phyloP scores from a whole-genome alignment of 2,113 vertebrate genomes.

The Mohoua ochrocephala region DNA sequence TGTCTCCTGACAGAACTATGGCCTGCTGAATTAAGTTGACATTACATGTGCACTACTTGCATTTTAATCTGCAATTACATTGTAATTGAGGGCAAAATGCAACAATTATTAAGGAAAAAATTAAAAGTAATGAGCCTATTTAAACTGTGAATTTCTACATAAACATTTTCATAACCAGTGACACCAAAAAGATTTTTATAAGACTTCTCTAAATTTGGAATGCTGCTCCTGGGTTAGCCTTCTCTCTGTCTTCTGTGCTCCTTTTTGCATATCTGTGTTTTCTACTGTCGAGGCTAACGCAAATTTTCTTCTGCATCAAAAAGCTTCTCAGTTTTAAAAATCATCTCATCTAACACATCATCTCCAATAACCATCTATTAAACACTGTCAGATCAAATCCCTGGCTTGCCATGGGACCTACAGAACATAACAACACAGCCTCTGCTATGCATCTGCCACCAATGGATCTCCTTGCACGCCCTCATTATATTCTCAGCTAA shows the following conservation, averaged over 20 bases:
- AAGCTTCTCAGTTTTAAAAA: background rate
- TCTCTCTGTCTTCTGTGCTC: background rate
- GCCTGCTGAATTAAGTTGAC: background rate
- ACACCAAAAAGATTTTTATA: background rate
- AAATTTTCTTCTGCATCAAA: background rate
- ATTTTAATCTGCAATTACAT: background rate
- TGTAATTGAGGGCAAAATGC: background rate
- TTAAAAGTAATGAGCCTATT: background rate
- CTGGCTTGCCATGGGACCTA: background rate
- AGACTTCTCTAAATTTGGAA: background rate
- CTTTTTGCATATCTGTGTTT: background rate
- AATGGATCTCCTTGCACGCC: background rate
- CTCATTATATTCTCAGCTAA: background rate
- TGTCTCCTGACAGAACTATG: background rate
- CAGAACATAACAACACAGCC: background rate
- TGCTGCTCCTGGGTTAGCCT: background rate
- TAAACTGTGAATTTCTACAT: background rate
- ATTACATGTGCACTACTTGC: background rate
- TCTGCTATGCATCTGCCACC: background rate
- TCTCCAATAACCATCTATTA: background rate
- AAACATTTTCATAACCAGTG: background rate
- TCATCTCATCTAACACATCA: background rate
- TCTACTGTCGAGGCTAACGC: background rate
- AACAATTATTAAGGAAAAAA: background rate
- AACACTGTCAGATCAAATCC: background rate